Conservation (phyloP, 2,888 invertebrate genomes). For the Incurvaria masculella region DNA sequence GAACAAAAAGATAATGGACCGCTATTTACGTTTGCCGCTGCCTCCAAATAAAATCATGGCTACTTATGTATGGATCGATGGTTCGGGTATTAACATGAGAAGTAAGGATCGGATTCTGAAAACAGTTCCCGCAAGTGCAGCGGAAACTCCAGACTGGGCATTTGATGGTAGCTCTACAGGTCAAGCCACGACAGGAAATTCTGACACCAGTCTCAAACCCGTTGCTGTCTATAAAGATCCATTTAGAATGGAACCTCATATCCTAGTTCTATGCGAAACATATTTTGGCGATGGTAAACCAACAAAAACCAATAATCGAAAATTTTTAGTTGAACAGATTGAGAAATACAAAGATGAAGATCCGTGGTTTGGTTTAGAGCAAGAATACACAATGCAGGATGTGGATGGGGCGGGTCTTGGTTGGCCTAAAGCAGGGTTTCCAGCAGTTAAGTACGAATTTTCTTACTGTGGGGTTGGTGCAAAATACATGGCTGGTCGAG, state of each 20-base stretch:
- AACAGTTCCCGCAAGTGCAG: constrained; percentile 56
- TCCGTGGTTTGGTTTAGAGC: constrained; percentile 92
- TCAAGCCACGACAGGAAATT: constrained; percentile 76
- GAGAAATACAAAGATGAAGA: constrained; percentile 62
- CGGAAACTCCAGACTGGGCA: constrained; percentile 73
- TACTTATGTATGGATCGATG: constrained; percentile 78
- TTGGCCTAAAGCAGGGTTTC: constrained; percentile 91
- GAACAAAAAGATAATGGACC: constrained; percentile 46
- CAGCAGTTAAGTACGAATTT: constrained; percentile 81
- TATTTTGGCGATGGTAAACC: constrained; percentile 74
- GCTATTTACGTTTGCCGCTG: constrained; percentile 55
- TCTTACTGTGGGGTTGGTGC: constrained; percentile 94
- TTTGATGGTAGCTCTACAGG: constrained; percentile 92
- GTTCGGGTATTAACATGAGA: constrained; percentile 68
- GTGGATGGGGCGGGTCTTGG: constrained; percentile 86
- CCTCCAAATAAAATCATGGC: constrained; percentile 61
- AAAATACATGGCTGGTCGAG: constrained; percentile 87
- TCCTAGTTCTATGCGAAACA: constrained; percentile 82
- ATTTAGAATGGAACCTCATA: constrained; percentile 84
- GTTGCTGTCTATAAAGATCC: constrained; percentile 88
- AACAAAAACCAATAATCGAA: constrained; percentile 68
- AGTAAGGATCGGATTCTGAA: constrained; percentile 66
- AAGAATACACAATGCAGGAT: constrained; percentile 86
- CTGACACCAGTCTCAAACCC: constrained; percentile 87
- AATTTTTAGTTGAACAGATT: constrained; percentile 67